Evolutionary conservation across 2,113 vertebrate species (phyloP), one percentile per base, ranked within the genome.

Genomic region (Nannospalax galili): DNA sequence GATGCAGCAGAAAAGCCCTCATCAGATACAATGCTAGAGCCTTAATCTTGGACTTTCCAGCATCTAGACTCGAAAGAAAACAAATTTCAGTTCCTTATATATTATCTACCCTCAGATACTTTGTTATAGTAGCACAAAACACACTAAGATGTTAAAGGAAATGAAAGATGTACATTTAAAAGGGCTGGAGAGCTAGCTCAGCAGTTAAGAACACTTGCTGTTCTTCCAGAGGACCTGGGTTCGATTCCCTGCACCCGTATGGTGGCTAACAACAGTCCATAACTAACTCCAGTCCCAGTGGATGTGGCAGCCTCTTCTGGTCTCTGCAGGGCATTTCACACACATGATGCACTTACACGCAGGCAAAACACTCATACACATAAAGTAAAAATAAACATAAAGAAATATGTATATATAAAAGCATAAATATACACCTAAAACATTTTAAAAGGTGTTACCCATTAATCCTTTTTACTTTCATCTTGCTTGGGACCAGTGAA

Each of bases 401-500:
- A 52, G 48, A 52, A 7, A 52, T 52, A 52, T 52, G 48, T 7
- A 52, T 11, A 52, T 62, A 52, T 52, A 62, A 8, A 62, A 62
- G 4, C 16, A 22, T 17, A 62, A 19, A 22, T 22, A 62, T 15
- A 62, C 60, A 62, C 22, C 22, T 62, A 12, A 62, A 62, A 62
- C 60, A 62, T 62, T 62, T 62, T 19, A 62, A 52, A 52, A 62
- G 22, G 22, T 62, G 22, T 62, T 62, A 62, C 60, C 22, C 60
- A 62, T 62, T 62, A 22, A 17, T n/a, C 72, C 56, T 93, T 79
- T 60, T 67, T 74, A 85, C 60, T 70, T 90, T 87, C 42, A 75
- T 58, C 40, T 96, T 75, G 81, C 72, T 65, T 9, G 26, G 40
- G 60, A 88, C 28, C 79, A 91, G 15, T 52, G 88, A 88, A 93